Base-by-base conservation (phyloP, 2,113 vertebrate genomes). In the Laterallus jamaicensis region DNA sequence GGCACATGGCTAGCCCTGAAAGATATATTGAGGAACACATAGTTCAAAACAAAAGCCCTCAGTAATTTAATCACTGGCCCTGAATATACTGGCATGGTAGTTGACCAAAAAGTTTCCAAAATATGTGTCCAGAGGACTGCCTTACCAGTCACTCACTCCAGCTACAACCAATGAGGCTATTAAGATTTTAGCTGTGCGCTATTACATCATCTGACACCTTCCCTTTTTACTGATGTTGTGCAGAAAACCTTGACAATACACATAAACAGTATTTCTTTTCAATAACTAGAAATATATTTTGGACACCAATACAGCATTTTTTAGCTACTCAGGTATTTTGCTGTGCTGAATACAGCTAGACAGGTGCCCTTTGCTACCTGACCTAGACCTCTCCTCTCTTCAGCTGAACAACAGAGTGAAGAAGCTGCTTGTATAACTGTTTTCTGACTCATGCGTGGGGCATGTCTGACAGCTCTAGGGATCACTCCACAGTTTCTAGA, bases 361-460 rank as follows among this genome's bases (percentile, higher is more conserved):
- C 60, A 88, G 68, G 55, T 77, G 55, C 17, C 49, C 37, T 86
- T 93, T 93, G 60, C 42, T 93, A 90, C 88, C 39, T 29, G 17
- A 66, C n/a, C 19, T 22, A 64, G 69, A 32, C 47, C 26, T 69
- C 64, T 74, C 60, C 49, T 62, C 25, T 71, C 31, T n/a, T 58
- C 52, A 44, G 19, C 31, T 35, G 44, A 87, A 47, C 18, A 94
- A 71, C 22, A 84, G 68, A 87, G 56, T 9, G 9, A 14, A 84
- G 82, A 91, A 96, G 39, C 10, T 1, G 21, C 69, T 94, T 96
- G 78, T 63, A 28, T 88, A 95, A 96, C 64, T 78, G 67, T 62
- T 94, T 88, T 80, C 88, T 97, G 96, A 96, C 90, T 98, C 96
- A 97, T 44, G 85, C 6, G 1, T 87, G 71, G 80, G 75, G 28